Base-by-base conservation (phyloP, 2,797 vertebrate genomes). In the Caiman crocodilus region DNA sequence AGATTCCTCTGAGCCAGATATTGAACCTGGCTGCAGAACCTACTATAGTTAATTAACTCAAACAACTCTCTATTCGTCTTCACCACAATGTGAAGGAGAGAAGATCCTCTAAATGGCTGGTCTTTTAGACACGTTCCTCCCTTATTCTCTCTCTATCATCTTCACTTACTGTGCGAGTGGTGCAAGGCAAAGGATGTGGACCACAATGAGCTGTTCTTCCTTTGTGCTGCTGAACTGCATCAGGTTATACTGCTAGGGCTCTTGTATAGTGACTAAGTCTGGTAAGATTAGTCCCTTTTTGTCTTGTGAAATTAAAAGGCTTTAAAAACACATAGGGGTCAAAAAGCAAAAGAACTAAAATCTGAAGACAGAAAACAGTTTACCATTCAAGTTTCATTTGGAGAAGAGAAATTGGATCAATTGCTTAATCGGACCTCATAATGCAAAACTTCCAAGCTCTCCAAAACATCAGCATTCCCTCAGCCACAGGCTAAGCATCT, bases 371-470 rank as follows among this genome's bases (percentile, higher is more conserved):
- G 85, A 61, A 67, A 67, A 17, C 0, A 57, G 55, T 4, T 35
- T 8, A 4, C 21, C 42, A 50, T 74, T 95, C 71, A 50, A 57
- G 82, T 84, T 94, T 90, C 73, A 80, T 64, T 73, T 69, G 76
- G 80, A 85, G 21, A 75, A 90, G 73, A n/a, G 67, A 35, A 92
- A 79, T 30, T 55, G 65, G 83, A 94, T 28, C 73, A 57, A 35
- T 25, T 73, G 25, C 14, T 35, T 73, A 73, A 84, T 85, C 32
- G 69, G 79, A 32, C 57, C 88, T 85, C 64, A 28, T 42, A 88
- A 65, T 1, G 18, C 59, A 28, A 28, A 50, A 74, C 84, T 78
- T 5, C 4, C 87, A 82, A 79, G 42, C 25, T 30, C 21, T 69
- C 5, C 17, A 83, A 61, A 60, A 58, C 0, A 1, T 60, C 12